Evolutionary conservation across 1,140 invertebrate species (phyloP), one percentile per base, ranked within the genome.

Genomic region (Physella acuta): DNA sequence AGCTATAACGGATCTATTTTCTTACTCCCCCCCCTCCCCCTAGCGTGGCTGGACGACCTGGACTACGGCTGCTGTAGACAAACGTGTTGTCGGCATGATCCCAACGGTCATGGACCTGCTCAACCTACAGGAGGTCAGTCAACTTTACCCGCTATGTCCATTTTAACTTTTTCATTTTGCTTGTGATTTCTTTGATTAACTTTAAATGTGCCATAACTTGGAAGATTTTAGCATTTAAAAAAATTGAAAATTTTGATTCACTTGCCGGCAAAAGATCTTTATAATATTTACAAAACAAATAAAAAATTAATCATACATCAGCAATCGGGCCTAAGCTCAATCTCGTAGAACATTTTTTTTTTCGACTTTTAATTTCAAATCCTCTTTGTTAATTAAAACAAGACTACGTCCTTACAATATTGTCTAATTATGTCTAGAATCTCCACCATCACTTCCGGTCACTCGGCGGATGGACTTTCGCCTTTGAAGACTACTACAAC

Each of bases 381-480:
- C 44, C 44, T n/a, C 44, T 49, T 14, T 14, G 11, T n/a, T n/a
- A 11, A 49, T n/a, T n/a, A 14, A 11, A 11, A 49, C n/a, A 11
- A 14, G 11, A 11, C 44, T 49, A 11, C 44, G 11, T 11, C n/a
- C 44, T n/a, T 14, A 14, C n/a, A 49, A 49, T 49, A 14, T 49
- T n/a, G 11, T n/a, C 44, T 11, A 14, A 1, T 24, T 67, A n/a
- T 56, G 68, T 73, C 20, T 68, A 83, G 79, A 83, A 80, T 70
- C 64, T 81, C 14, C 79, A 82, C 67, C 78, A 81, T 69, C 78
- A 81, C 61, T 82, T 75, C 60, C 73, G 79, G 44, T 75, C 80
- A 1, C 70, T 76, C 14, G 80, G 79, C 26, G 80, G 80, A 20
- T 82, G 80, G 80, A 78, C 80, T 1, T 82, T 78, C 51, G 80